Evolutionary conservation across 2,888 invertebrate species (phyloP), one percentile per base, ranked within the genome.

Genomic region (Eristalis pertinax): DNA sequence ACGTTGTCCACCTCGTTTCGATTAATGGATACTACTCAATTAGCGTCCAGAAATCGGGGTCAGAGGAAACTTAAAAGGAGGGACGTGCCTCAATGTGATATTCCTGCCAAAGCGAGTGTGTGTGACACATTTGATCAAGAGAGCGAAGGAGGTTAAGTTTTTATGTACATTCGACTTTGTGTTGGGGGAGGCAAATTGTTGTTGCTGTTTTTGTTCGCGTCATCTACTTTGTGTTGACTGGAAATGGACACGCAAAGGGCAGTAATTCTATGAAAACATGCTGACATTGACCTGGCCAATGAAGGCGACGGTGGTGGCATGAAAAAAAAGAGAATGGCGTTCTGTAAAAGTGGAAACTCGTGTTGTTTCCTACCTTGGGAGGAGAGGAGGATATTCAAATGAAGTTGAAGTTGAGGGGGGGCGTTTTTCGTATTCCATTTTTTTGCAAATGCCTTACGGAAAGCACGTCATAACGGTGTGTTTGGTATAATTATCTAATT

Each of bases 51-150:
- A 50, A 60, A 76, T 70, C 56, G 56, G 58, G 78, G 78, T 70
- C 70, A 78, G 63, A 77, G 69, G 65, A 63, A 77, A 50, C 60
- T 24, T 29, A 68, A 62, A 67, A 62, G 68, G 68, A 77, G 62
- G 76, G 68, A 69, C 77, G 77, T 77, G 63, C 69, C 22, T 7
- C 32, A 60, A 19, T 35, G 60, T 43, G 29, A 50, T 50, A 69
- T 62, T 77, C 69, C 77, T 50, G 43, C 50, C 50, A 50, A 26
- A 69, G 63, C 62, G 63, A 50, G 38, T 64, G 63, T 60, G 15
- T 35, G 72, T 64, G 65, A 67, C 65, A 64, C 67, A 58, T 43
- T 4, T 32, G 60, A 7, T 4, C 13, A 22, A 26, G 60, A 4
- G 26, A 29, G 32, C 32, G 32, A 60, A 29, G 8, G 60, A 60